Conservation (phyloP, 1,140 invertebrate species). For the Branchinecta lindahli region DNA sequence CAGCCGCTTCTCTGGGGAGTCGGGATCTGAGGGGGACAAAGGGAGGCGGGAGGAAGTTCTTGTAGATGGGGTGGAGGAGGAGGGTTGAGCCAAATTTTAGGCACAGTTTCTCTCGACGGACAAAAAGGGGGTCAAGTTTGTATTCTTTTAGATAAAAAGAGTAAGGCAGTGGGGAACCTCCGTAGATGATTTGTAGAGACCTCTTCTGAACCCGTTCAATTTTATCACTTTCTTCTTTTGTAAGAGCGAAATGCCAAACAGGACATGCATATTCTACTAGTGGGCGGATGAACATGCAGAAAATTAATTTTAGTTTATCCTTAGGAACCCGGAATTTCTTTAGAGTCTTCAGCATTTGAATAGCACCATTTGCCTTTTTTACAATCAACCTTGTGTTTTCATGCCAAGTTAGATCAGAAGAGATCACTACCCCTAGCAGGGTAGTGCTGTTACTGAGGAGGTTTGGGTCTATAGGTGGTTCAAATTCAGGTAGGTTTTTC, state of each 20-base stretch:
- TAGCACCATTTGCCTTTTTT: slow-evolving; percentile 6
- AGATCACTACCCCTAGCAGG: slow-evolving; percentile 4
- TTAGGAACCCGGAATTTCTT: slow-evolving; percentile 2
- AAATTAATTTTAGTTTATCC: slow-evolving; percentile 7
- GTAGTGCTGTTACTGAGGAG: slow-evolving; percentile 1
- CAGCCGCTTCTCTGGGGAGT: too few relatives aligned
- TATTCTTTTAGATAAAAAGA: not conserved
- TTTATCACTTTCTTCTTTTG: slow-evolving; percentile 3
- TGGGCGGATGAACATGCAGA: slow-evolving; percentile 6
- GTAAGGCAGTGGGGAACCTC: slow-evolving; percentile 1
- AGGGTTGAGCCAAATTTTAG: not conserved
- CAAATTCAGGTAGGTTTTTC: not conserved
- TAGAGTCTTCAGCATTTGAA: slow-evolving; percentile 1
- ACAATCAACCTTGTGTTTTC: not conserved
- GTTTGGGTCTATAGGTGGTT: slow-evolving; percentile 8
- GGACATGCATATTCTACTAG: slow-evolving; percentile 3
- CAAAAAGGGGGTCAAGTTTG: slow-evolving; percentile 1
- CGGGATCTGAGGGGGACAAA: too few relatives aligned
- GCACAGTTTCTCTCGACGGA: slow-evolving; percentile 9
- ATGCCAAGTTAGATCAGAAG: slow-evolving; percentile 9
- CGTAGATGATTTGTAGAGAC: slow-evolving; percentile 2
- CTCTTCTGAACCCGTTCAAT: slow-evolving; percentile 10
- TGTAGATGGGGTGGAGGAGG: too few relatives aligned
- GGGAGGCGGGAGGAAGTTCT: too few relatives aligned
- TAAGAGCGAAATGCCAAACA: not conserved